Conservation (phyloP, 1,140 invertebrate species). For the Tetranychus urticae region DNA sequence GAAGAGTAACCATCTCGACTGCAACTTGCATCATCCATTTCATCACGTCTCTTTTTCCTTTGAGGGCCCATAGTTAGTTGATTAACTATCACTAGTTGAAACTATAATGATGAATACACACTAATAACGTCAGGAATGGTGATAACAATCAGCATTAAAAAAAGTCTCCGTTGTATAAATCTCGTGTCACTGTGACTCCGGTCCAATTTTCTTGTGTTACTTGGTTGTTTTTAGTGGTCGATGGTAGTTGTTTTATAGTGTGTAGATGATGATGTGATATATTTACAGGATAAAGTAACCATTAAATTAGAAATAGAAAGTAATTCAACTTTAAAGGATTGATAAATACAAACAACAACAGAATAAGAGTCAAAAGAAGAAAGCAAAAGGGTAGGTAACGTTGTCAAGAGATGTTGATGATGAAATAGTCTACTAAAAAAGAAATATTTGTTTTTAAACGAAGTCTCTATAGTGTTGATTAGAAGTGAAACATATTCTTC, state of each 20-base stretch:
- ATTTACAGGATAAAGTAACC: not conserved
- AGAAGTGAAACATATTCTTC: too few relatives aligned
- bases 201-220: not conserved
- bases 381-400: too few relatives aligned
- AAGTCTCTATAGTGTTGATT: too few relatives aligned
- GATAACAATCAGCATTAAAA: too few relatives aligned
- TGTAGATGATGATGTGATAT: not conserved
- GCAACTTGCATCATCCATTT: too few relatives aligned
- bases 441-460: too few relatives aligned
- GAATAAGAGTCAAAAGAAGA: too few relatives aligned
- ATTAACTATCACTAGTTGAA: not conserved
- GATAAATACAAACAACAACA: too few relatives aligned
- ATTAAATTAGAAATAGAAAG: not conserved
- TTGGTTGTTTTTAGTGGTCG: not conserved
- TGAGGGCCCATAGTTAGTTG: not conserved
- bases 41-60: not conserved
- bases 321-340: too few relatives aligned
- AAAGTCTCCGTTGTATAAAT: not conserved
- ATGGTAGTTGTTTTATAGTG: not conserved
- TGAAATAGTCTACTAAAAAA: too few relatives aligned
- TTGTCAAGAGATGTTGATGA: too few relatives aligned
- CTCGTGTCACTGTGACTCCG: not conserved
- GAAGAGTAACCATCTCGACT: not conserved
- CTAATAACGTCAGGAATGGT: not conserved
- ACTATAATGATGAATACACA: not conserved